These are phyloP conservation scores for Aphaenogaster rudis DNA, from an alignment of 1,140 invertebrate species.

Conservation along the genomic window DNA sequence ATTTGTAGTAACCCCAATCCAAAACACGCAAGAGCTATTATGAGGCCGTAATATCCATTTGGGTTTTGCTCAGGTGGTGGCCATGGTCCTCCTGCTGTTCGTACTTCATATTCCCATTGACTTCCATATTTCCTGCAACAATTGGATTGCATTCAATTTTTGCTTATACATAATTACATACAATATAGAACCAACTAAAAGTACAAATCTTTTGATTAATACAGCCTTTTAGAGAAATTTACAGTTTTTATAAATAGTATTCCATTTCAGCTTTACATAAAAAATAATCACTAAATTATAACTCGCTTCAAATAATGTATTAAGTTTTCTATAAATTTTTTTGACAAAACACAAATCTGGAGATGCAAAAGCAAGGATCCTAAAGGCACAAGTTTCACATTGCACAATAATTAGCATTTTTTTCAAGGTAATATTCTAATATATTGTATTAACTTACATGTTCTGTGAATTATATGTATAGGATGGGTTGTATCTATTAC, in stretches of 20 bases:
- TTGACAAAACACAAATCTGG: neutral
- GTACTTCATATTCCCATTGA: conserved; percentile 56
- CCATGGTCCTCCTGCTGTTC: conserved; percentile 43
- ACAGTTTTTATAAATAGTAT: neutral
- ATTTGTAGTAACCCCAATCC: neutral
- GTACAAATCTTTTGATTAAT: neutral
- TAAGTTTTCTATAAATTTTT: neutral
- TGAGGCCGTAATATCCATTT: neutral
- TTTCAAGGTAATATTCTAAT: neutral
- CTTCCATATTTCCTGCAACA: conserved; percentile 23
- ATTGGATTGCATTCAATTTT: conserved; percentile 14
- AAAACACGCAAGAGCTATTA: neutral
- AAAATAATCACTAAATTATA: neutral
- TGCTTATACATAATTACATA: neutral
- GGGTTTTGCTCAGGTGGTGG: neutral
- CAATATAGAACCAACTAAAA: neutral
- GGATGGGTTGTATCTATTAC: neutral
- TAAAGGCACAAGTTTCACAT: neutral
- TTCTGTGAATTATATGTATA: neutral
- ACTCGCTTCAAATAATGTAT: neutral
- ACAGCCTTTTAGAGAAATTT: neutral
- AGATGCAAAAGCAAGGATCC: neutral
- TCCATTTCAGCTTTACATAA: neutral
- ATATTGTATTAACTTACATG: conserved; percentile 1
- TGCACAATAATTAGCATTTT: neutral